Conservation (phyloP, 2,113 vertebrate genomes). For the Coracopsis vasa region DNA sequence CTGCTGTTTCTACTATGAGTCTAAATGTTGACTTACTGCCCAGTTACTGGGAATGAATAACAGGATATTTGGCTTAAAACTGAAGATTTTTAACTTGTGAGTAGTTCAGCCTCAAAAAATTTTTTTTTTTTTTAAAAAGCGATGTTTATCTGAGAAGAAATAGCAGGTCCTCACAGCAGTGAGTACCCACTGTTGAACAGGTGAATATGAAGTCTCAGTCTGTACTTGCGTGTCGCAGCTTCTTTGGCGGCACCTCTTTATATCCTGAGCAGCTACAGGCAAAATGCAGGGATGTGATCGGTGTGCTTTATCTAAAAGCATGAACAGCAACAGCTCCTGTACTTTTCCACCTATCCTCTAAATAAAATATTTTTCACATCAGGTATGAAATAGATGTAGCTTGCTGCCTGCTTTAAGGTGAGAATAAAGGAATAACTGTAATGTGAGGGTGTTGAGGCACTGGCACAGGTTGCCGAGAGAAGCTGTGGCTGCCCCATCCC, state of each 20-base stretch:
- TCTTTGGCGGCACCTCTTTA: accelerated
- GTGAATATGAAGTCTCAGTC: not conserved
- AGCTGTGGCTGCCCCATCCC: not conserved
- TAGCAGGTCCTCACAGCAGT: not conserved
- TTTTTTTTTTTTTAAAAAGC: no score
- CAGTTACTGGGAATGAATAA: not conserved
- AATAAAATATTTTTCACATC: not conserved
- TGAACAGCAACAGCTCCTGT: not conserved
- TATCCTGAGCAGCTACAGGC: not conserved
- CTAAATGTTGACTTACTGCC: conserved; percentile 2
- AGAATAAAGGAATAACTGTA: not conserved
- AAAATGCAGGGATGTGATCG: not conserved
- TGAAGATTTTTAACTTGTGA: not conserved
- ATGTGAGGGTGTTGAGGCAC: not conserved
- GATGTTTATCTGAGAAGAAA: not conserved
- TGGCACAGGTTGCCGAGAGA: not conserved
- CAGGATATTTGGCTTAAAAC: conserved; percentile 22
- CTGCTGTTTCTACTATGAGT: not conserved
- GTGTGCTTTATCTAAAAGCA: not conserved
- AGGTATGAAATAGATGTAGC: not conserved
- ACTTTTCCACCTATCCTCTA: not conserved
- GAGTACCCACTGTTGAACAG: not conserved
- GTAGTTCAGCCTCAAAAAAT: not conserved
- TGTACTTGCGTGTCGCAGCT: not conserved
- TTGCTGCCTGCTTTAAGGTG: not conserved